Evolutionary conservation across 2,797 vertebrate genomes (phyloP), one percentile per base, ranked within the genome.

Genomic region (Periparus ater): DNA sequence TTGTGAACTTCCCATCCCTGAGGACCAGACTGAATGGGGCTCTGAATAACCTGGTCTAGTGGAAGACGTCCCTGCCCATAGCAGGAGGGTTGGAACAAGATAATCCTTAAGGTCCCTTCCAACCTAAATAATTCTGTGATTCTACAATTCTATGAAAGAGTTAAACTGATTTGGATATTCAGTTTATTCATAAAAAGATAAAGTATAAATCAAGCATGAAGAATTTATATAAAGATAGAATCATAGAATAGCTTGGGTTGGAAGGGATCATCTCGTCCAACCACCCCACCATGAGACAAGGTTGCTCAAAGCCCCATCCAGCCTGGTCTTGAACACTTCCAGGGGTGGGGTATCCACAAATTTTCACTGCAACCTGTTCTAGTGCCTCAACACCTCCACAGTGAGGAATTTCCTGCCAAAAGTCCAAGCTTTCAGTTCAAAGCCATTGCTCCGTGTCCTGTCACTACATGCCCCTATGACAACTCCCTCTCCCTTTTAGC

Each of bases 21-120:
- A 51, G 51, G 32, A 66, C 8, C 17, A 66, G 51, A 58, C 45
- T 58, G 53, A 66, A 66, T 4, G 8, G 17, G 44, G 21, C 53
- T 66, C 70, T 84, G 26, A 75, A 36, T 26, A 75, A 32, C 15
- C 36, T 18, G 27, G 62, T 19, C 53, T 19, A 36, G 22, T 13
- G 32, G 61, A 66, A 66, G 14, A 34, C 22, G 15, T 18, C 36
- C 11, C 61, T 51, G 27, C 11, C 21, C 22, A 51, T 1, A 32
- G 71, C 27, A 67, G 27, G 8, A 36, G 15, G 15, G 26, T 1
- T 50, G 53, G 22, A 74, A 75, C 0, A 0, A 67, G 32, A 36
- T 11, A 32, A 36, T 58, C 14, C 27, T 71, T 22, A 51, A 51
- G 18, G 38, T 16, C 15, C 15, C 27, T 75, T 60, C 15, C 18